Conservation (phyloP, 2,888 invertebrate genomes). For the Watsonalla binaria region DNA sequence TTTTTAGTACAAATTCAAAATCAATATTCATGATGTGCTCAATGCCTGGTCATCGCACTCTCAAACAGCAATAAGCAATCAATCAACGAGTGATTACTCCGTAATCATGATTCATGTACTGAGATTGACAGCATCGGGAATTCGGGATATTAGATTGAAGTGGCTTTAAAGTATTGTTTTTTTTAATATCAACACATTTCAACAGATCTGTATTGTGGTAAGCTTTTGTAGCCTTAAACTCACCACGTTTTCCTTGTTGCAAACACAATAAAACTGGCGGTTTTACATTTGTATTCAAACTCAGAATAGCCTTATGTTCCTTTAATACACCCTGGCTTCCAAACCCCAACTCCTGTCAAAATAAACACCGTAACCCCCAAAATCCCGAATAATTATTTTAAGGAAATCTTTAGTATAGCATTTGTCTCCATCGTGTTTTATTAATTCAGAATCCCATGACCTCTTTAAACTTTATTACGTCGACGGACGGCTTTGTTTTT, state of each 20-base stretch:
- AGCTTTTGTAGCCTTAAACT: not conserved
- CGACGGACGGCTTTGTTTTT: slow-evolving; percentile 18
- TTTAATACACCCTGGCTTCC: not conserved
- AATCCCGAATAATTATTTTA: not conserved
- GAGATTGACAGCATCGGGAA: not conserved
- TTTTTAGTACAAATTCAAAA: not conserved
- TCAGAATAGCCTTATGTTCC: no score
- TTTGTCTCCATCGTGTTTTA: slow-evolving; percentile 3
- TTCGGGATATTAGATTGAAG: not conserved
- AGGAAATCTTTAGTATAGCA: not conserved
- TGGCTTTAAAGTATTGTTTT: not conserved
- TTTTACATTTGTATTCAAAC: not conserved
- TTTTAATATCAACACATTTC: not conserved
- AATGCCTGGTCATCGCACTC: not conserved
- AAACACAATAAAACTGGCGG: not conserved
- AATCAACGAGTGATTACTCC: not conserved
- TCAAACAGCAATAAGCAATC: slow-evolving; percentile 1
- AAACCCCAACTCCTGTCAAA: not conserved
- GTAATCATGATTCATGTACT: not conserved
- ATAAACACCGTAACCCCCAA: not conserved
- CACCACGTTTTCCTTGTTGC: not conserved
- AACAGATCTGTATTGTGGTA: no score
- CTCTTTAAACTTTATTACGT: slow-evolving; percentile 11
- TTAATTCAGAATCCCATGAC: slow-evolving; percentile 1
- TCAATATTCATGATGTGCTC: not conserved